phyloP scores from a whole-genome alignment of 2,797 vertebrate genomes.

The Rhinella marina region DNA sequence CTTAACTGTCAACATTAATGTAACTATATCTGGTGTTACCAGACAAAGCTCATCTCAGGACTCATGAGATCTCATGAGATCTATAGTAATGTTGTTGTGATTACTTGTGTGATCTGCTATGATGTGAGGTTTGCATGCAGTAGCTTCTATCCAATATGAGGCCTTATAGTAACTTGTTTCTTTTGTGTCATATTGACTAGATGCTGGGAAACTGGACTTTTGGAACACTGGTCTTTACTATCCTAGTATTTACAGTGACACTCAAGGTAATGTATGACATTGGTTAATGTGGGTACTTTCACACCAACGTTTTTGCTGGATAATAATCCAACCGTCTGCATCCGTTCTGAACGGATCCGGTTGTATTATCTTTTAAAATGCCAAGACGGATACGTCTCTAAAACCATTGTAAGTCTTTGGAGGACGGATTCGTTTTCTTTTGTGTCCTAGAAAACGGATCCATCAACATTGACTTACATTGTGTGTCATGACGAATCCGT shows the following conservation, averaged over 20 bases:
- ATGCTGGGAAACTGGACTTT: conserved; percentile 99
- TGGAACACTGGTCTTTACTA: conserved; percentile 94
- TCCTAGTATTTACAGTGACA: conserved; percentile 94
- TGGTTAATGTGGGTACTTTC: too few species aligned
- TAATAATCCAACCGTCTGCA: too few species aligned
- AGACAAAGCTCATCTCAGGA: neutral
- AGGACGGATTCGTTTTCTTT: too few species aligned
- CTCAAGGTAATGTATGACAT: conserved; percentile 82
- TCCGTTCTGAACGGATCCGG: too few species aligned
- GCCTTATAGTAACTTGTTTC: neutral
- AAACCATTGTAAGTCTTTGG: too few species aligned
- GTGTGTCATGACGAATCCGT: too few species aligned
- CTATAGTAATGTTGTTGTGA: neutral
- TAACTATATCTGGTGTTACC: neutral
- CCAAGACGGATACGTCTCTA: too few species aligned
- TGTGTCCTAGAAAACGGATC: too few species aligned
- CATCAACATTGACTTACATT: too few species aligned
- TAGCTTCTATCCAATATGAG: neutral
- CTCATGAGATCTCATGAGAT: neutral
- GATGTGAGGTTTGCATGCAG: neutral
- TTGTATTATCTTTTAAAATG: too few species aligned
- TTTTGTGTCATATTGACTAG: conserved; percentile 68
- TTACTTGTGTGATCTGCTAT: neutral
- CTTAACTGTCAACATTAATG: too few species aligned
- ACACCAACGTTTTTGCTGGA: too few species aligned